Evolutionary conservation across 2,888 invertebrate genomes (phyloP).

Genomic region (Ametastegia equiseti): DNA sequence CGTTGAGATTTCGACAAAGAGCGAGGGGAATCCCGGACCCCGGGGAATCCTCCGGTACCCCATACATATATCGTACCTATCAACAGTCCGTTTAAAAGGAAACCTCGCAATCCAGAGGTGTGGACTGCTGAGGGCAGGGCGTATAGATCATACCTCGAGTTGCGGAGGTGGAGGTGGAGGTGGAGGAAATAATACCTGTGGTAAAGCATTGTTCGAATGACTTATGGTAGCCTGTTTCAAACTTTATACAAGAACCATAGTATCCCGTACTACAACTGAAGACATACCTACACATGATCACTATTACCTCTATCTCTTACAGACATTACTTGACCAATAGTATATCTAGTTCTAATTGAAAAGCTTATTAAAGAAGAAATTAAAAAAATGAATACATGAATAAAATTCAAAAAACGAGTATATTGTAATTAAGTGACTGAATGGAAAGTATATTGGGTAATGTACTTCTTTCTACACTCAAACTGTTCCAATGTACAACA

Average conservation of each 20-base stretch:
- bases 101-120: constrained; percentile 33
- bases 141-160: constrained; percentile 58
- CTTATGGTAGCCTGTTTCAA: constrained; percentile 58
- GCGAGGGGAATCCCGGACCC: neutral
- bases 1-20: neutral
- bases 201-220: constrained; percentile 62
- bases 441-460: too few species aligned
- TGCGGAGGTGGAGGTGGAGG: constrained; percentile 58
- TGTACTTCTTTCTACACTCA: too few species aligned
- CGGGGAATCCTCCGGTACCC: neutral
- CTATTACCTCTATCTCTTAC: too few species aligned
- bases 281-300: neutral
- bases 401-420: too few species aligned
- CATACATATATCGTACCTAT: neutral
- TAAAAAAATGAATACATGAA: too few species aligned
- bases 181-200: constrained; percentile 60
- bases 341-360: neutral
- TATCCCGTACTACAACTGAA: neutral
- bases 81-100: constrained; percentile 11
- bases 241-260: constrained; percentile 37
- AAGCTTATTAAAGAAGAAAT: neutral
- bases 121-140: constrained; percentile 46
- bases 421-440: too few species aligned
- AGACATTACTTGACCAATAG: neutral
- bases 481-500: too few species aligned